Evolutionary conservation across 2,888 invertebrate genomes (phyloP).

Genomic region (Clitarchus hookeri): DNA sequence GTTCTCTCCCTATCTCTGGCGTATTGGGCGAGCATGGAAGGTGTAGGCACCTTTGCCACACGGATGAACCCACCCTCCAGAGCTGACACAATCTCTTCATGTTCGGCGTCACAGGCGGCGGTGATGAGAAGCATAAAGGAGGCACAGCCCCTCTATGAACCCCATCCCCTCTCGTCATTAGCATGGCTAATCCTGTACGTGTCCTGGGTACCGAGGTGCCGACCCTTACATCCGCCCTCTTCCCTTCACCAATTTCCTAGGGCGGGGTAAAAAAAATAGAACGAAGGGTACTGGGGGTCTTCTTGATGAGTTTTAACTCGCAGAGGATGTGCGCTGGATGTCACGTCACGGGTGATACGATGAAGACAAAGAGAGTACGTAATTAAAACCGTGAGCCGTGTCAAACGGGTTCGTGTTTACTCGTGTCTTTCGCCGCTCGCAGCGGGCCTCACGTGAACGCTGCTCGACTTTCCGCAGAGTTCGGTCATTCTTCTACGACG

Average conservation of each 20-base stretch:
- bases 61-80: too few relatives aligned
- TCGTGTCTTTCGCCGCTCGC: not conserved
- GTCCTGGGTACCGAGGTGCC: not conserved
- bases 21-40: too few relatives aligned
- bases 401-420: not conserved
- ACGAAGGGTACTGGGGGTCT: not conserved
- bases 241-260: not conserved
- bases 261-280: not conserved
- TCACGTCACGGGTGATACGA: not conserved
- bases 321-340: not conserved
- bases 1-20: too few relatives aligned
- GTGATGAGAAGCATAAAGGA: not conserved
- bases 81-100: too few relatives aligned
- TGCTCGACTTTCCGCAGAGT: not conserved
- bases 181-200: not conserved
- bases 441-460: not conserved
- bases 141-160: not conserved
- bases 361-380: not conserved
- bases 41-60: too few relatives aligned
- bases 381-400: not conserved
- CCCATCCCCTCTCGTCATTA: not conserved
- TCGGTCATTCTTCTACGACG: too few relatives aligned
- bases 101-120: too few relatives aligned
- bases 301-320: slow-evolving; percentile 9
- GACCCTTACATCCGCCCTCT: not conserved